phyloP scores from a whole-genome alignment of 2,888 invertebrate genomes.

The Pseudococcus viburni region DNA sequence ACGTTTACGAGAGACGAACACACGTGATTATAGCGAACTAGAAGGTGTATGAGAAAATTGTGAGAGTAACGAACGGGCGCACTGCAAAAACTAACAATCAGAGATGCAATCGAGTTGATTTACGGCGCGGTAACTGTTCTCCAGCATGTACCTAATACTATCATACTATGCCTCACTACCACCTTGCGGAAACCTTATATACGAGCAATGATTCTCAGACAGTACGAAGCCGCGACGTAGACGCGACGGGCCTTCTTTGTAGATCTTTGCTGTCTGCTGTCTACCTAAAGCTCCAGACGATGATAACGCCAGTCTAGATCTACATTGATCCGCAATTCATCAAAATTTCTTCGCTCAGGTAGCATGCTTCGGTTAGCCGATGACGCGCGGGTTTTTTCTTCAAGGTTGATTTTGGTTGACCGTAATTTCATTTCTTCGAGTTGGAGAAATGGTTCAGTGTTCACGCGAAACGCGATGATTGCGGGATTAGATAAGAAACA shows the following conservation, averaged over 20 bases:
- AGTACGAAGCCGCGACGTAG: neutral
- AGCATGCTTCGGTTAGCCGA: neutral
- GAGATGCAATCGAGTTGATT: constrained; percentile 55
- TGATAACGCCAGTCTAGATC: neutral
- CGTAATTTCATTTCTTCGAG: neutral
- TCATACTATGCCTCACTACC: constrained; percentile 46
- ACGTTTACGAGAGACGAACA: constrained; percentile 22
- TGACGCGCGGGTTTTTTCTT: constrained; percentile 5
- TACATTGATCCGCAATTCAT: neutral
- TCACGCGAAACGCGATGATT: neutral
- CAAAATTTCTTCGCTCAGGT: neutral
- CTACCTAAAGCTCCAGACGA: neutral
- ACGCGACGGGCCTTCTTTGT: no score
- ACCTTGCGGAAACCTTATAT: constrained; percentile 54
- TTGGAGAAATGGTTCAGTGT: neutral
- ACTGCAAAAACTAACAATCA: constrained; percentile 55
- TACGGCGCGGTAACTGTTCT: constrained; percentile 43
- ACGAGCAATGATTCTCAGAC: constrained; percentile 55
- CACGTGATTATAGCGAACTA: constrained; percentile 46
- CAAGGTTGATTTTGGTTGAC: neutral
- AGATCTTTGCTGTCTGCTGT: neutral
- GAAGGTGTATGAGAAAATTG: constrained; percentile 44
- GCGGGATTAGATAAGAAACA: neutral
- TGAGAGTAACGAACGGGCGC: constrained; percentile 50
- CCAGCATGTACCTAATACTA: constrained; percentile 44